Conservation (phyloP, 2,797 vertebrate genomes). For the Agapornis canus region DNA sequence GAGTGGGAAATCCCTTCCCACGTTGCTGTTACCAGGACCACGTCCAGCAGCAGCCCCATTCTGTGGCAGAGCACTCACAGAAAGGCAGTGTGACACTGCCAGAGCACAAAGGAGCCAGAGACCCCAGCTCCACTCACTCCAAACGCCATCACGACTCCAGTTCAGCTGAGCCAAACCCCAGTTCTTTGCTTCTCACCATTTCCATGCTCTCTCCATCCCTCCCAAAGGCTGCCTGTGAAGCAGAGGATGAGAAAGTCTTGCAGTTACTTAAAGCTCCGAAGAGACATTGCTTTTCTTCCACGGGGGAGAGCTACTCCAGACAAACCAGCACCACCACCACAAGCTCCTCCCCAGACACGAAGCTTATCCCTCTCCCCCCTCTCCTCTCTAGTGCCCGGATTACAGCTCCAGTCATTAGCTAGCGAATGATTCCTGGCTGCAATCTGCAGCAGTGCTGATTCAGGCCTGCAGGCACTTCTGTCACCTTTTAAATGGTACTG, state of each 20-base stretch:
- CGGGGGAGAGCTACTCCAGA: not conserved
- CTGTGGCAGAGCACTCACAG: accelerated
- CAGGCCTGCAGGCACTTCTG: conserved; percentile 39
- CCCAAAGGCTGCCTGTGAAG: not conserved
- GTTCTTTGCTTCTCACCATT: not conserved
- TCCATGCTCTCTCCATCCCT: not conserved
- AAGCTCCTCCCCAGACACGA: not conserved
- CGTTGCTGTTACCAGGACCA: not conserved
- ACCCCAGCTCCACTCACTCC: accelerated
- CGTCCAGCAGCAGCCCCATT: not conserved
- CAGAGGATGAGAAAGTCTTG: not conserved
- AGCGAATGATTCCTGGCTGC: not conserved
- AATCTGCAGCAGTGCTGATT: not conserved
- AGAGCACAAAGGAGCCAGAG: not conserved
- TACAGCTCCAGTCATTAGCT: not conserved
- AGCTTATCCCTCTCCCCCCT: not conserved
- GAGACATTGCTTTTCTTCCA: not conserved
- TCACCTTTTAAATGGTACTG: conserved; percentile 25
- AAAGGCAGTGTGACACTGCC: accelerated
- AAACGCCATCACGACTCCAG: accelerated
- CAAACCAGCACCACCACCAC: not conserved
- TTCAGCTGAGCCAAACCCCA: not conserved
- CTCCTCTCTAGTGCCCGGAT: not conserved
- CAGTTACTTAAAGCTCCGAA: not conserved
- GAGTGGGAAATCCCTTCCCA: not conserved